These are phyloP conservation scores for Procapra przewalskii DNA, from an alignment of 2,113 vertebrate species.

Conservation along the genomic window DNA sequence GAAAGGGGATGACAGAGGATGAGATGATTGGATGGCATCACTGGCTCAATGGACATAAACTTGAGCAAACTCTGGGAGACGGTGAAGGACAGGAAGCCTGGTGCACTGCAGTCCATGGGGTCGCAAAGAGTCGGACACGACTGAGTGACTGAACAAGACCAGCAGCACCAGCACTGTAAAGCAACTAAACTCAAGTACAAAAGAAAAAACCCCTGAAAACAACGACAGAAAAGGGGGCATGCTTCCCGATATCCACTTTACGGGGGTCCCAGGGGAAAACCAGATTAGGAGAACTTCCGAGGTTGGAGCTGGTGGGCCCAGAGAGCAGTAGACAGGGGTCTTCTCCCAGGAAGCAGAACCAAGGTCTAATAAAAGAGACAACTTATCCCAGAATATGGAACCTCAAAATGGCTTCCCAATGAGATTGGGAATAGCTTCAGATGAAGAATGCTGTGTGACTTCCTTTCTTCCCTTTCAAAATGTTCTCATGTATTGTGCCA, in stretches of 20 bases:
- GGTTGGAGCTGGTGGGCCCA: neutral
- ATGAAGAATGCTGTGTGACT: neutral
- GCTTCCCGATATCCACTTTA: neutral
- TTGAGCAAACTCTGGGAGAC: neutral
- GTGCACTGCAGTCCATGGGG: neutral
- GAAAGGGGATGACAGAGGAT: neutral
- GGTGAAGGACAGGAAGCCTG: neutral
- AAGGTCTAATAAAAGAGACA: neutral
- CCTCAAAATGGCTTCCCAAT: neutral
- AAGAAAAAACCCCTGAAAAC: neutral
- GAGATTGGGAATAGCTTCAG: neutral
- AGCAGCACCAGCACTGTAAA: neutral
- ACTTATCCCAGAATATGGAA: neutral
- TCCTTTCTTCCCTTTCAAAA: neutral
- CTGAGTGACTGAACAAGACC: neutral
- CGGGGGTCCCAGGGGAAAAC: neutral
- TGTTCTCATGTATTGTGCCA: neutral
- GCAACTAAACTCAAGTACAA: neutral
- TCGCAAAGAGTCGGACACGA: fast-evolving
- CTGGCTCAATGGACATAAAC: neutral
- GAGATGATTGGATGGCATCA: neutral
- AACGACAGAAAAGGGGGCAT: neutral
- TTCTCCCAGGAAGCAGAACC: neutral
- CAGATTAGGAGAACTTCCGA: neutral
- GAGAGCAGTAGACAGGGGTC: neutral